Conservation (phyloP, 1,140 invertebrate genomes). For the Drosophila kurseongensis region DNA sequence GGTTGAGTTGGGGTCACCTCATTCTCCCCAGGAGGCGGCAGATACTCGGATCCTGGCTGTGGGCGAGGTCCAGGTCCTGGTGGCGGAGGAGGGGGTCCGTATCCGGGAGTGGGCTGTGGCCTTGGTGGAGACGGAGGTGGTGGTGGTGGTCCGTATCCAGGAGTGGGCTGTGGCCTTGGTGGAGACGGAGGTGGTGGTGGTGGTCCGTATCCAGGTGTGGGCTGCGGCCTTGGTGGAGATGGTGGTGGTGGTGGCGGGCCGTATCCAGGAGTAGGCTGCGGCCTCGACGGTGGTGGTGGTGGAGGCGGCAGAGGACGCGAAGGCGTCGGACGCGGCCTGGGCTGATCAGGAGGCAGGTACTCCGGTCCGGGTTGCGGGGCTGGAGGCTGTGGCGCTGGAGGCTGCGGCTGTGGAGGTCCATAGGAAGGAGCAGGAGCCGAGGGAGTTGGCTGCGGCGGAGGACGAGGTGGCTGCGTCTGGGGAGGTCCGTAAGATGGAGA, state of each 20-base stretch:
- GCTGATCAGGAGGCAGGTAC: slow-evolving; percentile 69
- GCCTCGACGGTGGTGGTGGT: slow-evolving; percentile 38
- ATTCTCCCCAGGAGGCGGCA: slow-evolving; percentile 61
- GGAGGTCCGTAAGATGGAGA: slow-evolving; percentile 56
- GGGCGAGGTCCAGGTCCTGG: slow-evolving; percentile 19
- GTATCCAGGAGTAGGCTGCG: slow-evolving; percentile 30
- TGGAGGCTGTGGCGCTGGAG: slow-evolving; percentile 27
- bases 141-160: slow-evolving; percentile 38
- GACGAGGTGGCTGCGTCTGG: slow-evolving; percentile 37
- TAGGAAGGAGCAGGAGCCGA: slow-evolving; percentile 28
- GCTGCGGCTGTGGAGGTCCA: slow-evolving; percentile 42
- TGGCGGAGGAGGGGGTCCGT: slow-evolving; percentile 42
- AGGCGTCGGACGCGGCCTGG: slow-evolving; percentile 40
- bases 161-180: slow-evolving; percentile 21
- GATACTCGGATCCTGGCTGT: slow-evolving; percentile 51
- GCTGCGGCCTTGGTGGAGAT: slow-evolving; percentile 29
- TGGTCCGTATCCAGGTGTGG: slow-evolving; percentile 41
- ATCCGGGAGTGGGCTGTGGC: slow-evolving; percentile 17
- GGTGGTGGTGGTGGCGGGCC: slow-evolving; percentile 35
- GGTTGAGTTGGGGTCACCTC: slow-evolving; percentile 48
- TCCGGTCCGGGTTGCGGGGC: slow-evolving; percentile 55
- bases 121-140: slow-evolving; percentile 19
- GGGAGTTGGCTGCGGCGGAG: slow-evolving; percentile 21
- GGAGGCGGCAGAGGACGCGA: slow-evolving; percentile 42
- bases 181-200: slow-evolving; percentile 24